phyloP scores from a whole-genome alignment of 2,888 invertebrate genomes.

The Elegia similella region DNA sequence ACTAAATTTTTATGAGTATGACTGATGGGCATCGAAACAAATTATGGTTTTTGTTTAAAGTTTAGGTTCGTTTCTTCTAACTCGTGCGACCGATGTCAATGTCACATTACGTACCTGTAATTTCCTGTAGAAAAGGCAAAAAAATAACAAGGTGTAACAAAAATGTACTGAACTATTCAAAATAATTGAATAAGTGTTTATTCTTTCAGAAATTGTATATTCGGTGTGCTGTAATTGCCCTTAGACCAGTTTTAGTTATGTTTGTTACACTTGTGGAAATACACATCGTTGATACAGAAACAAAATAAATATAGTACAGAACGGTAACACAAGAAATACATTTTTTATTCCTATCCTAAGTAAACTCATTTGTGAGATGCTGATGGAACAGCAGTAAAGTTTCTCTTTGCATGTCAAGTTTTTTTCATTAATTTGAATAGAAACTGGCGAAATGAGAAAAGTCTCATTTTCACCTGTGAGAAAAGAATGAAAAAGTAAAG shows the following conservation, averaged over 20 bases:
- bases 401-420: no score
- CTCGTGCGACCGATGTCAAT: slow-evolving; percentile 41
- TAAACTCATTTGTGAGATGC: no score
- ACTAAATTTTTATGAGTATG: slow-evolving; percentile 38
- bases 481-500: no score
- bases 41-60: slow-evolving; percentile 30
- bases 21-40: slow-evolving; percentile 53
- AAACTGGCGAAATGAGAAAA: no score
- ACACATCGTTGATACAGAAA: not conserved
- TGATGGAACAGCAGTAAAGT: no score
- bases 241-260: not conserved
- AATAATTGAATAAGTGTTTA: not conserved
- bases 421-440: no score
- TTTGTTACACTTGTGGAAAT: not conserved
- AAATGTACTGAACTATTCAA: not conserved
- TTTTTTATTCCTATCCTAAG: no score
- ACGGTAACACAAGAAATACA: no score
- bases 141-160: not conserved
- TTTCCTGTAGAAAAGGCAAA: not conserved
- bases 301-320: not conserved
- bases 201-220: no score
- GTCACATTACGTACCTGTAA: slow-evolving; percentile 46
- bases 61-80: slow-evolving; percentile 29
- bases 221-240: not conserved
- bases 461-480: no score